Evolutionary conservation across 2,888 invertebrate genomes (phyloP).

Genomic region (Drosophila atripex): DNA sequence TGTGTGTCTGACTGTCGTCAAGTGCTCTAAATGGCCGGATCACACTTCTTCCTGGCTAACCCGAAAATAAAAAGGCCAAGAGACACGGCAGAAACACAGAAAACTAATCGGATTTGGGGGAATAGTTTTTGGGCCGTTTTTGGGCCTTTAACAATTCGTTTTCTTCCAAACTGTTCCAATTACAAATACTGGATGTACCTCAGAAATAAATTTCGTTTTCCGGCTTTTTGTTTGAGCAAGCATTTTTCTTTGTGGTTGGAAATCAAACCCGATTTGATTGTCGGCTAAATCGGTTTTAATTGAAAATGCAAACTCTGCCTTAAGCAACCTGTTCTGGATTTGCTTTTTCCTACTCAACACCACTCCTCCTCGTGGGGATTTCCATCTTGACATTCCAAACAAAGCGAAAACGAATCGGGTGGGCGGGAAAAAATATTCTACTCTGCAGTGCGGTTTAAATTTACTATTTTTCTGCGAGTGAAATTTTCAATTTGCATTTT

Average conservation of each 20-base stretch:
- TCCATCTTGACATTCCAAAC: constrained; percentile 35
- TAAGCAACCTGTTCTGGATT: constrained; percentile 16
- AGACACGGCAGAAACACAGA: constrained; percentile 35
- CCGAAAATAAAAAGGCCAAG: constrained; percentile 28
- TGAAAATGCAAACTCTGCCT: constrained; percentile 55
- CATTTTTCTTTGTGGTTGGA: constrained; percentile 31
- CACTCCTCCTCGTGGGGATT: constrained; percentile 23
- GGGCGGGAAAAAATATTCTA: constrained; percentile 28
- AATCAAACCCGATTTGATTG: constrained; percentile 32
- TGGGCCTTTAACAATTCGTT: neutral
- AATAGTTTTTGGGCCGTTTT: constrained; percentile 23
- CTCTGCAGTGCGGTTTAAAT: constrained; percentile 50
- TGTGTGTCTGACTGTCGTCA: constrained; percentile 55
- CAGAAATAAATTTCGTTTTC: constrained; percentile 30
- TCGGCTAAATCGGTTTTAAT: constrained; percentile 59
- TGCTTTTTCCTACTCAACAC: constrained; percentile 2
- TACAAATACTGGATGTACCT: constrained; percentile 39
- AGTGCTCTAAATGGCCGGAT: constrained; percentile 68
- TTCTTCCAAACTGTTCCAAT: constrained; percentile 8
- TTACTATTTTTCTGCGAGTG: constrained; percentile 62
- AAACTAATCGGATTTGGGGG: constrained; percentile 68
- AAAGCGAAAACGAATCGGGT: constrained; percentile 20
- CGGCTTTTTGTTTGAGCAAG: constrained; percentile 14
- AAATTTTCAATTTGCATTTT: constrained; percentile 75
- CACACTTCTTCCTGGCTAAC: constrained; percentile 51